These are phyloP conservation scores for Pristionchus japonicus DNA, from an alignment of 2,888 invertebrate genomes.

Conservation along the genomic window DNA sequence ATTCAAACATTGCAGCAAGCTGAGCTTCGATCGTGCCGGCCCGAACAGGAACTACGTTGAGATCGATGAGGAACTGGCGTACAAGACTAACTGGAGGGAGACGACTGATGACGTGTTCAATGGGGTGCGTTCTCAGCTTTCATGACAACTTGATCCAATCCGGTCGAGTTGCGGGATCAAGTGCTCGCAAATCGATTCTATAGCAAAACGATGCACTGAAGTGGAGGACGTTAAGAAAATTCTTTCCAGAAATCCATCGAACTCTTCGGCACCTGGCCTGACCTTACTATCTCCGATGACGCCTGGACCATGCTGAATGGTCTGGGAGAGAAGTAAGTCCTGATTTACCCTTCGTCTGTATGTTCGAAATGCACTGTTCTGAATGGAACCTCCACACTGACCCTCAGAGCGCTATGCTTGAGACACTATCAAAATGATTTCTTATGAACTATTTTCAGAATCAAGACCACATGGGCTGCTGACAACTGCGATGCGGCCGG, in stretches of 20 bases:
- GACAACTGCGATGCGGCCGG: not conserved
- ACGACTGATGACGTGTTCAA: not conserved
- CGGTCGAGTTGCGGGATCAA: too few species aligned
- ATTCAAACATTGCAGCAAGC: too few species aligned
- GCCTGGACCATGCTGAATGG: not conserved
- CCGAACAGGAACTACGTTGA: not conserved
- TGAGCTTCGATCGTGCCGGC: not conserved
- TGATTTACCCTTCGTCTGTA: not conserved
- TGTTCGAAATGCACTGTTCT: not conserved
- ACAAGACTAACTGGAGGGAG: not conserved
- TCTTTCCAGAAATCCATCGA: not conserved
- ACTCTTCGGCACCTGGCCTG: not conserved
- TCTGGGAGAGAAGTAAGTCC: not conserved
- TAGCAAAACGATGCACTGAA: too few species aligned
- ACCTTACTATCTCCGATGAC: not conserved
- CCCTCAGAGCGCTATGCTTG: too few species aligned
- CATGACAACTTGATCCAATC: too few species aligned
- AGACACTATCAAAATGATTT: too few species aligned
- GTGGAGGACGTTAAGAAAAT: too few species aligned
- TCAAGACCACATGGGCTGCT: not conserved
- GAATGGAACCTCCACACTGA: too few species aligned
- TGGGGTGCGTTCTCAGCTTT: too few species aligned
- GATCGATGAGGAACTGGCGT: not conserved
- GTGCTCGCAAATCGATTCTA: too few species aligned
- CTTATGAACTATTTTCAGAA: not conserved